These are phyloP conservation scores for Notarius quadriscutis DNA, from an alignment of 2,113 vertebrate genomes.

Conservation along the genomic window DNA sequence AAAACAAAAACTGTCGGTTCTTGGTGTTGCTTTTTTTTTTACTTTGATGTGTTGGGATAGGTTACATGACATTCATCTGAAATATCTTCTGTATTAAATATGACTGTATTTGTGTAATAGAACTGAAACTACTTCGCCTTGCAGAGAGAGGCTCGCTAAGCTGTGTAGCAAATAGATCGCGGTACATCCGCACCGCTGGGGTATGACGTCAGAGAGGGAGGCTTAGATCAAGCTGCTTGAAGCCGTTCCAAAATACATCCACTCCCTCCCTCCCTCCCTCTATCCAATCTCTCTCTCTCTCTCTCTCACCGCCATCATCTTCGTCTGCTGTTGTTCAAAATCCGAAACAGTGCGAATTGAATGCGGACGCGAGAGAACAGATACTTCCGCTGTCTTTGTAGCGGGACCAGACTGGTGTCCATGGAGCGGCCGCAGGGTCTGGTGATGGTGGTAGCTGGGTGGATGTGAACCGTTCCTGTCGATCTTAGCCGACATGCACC, in stretches of 20 bases:
- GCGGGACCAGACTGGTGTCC: not conserved
- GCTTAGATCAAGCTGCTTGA: not conserved
- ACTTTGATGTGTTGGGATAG: not conserved
- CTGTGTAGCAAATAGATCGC: not conserved
- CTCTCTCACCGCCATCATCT: slow-evolving; percentile 1
- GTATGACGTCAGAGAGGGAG: slow-evolving; percentile 15
- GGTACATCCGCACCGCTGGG: not conserved
- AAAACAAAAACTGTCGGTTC: not conserved
- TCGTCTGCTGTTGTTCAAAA: not conserved
- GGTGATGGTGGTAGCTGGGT: slow-evolving; percentile 29
- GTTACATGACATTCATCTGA: no score
- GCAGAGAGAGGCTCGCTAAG: not conserved
- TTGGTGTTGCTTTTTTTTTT: not conserved
- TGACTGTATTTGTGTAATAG: not conserved
- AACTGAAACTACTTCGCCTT: not conserved
- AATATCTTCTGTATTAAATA: no score
- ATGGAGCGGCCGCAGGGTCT: slow-evolving; percentile 46
- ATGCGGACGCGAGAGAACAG: not conserved
- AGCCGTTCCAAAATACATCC: slow-evolving; percentile 12
- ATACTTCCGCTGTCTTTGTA: not conserved
- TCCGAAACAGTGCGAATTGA: not conserved
- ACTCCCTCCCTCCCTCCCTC: slow-evolving; percentile 5
- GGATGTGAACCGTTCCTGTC: slow-evolving; percentile 47
- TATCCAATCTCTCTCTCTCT: not conserved
- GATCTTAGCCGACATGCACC: slow-evolving; percentile 69